Percentiles rank a stretch among this genome's conserved stretches.
These are phyloP conservation scores for Axinella damicornis DNA, from an alignment of 37 sponge, comb jelly and placozoan species.

Conservation along the genomic window DNA sequence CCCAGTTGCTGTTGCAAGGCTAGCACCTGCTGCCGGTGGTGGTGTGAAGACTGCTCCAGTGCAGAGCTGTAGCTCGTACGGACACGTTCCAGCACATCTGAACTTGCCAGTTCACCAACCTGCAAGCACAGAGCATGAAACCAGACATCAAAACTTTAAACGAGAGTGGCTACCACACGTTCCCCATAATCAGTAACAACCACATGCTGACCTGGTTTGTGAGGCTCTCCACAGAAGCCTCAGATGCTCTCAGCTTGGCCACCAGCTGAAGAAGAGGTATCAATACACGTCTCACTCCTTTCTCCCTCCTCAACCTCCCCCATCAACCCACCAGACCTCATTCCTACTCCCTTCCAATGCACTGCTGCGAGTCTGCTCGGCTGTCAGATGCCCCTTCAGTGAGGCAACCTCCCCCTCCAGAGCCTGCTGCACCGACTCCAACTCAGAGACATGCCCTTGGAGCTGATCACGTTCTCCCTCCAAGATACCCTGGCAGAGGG, in stretches of 20 bases:
- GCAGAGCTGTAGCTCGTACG: constrained; percentile 37
- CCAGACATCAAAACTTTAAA: no score
- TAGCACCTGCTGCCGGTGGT: constrained; percentile 10
- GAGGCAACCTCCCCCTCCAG: not conserved
- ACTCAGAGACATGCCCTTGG: not conserved
- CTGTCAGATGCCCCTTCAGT: constrained; percentile 8
- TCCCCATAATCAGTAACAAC: no score
- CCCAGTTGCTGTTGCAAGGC: not conserved
- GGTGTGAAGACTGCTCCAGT: constrained; percentile 2
- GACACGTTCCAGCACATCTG: constrained; percentile 18
- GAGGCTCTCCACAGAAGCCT: constrained; percentile 18
- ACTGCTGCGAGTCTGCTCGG: constrained; percentile 5
- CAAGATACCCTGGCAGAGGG: not conserved
- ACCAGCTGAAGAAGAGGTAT: constrained; percentile 2
- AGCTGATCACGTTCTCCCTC: constrained; percentile 21
- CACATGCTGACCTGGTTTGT: constrained; percentile 1
- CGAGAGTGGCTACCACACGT: no score
- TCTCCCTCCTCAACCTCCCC: no score
- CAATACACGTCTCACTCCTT: no score
- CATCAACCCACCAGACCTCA: not conserved
- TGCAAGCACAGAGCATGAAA: not conserved
- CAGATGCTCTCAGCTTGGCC: constrained; percentile 8
- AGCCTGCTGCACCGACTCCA: not conserved
- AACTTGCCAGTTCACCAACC: constrained; percentile 23
- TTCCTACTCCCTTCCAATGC: constrained; percentile 29